These are phyloP conservation scores for Pachymerium ferrugineum DNA, from an alignment of 2,888 invertebrate species.

Conservation along the genomic window DNA sequence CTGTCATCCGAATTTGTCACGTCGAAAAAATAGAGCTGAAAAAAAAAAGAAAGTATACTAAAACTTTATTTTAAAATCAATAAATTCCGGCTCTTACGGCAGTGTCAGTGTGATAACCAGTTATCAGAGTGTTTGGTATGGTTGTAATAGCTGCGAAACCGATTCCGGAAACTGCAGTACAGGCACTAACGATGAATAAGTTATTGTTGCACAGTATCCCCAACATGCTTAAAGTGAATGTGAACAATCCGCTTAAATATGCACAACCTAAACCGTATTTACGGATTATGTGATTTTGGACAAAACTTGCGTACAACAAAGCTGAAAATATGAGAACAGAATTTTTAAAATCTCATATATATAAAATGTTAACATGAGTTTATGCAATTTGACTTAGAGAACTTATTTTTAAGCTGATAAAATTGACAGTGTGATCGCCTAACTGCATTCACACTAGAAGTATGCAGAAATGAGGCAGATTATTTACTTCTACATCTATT, in stretches of 20 bases:
- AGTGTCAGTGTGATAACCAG: constrained; percentile 41
- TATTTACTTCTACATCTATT: too few relatives aligned
- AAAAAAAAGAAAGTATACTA: background rate
- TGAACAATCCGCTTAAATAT: constrained; percentile 42
- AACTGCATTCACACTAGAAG: too few relatives aligned
- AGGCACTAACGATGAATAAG: constrained; percentile 40
- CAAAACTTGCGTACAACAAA: constrained; percentile 41
- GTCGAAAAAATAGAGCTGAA: constrained; percentile 46
- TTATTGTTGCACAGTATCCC: constrained; percentile 40
- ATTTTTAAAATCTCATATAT: background rate
- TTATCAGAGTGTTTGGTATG: constrained; percentile 43
- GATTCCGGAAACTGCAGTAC: constrained; percentile 43
- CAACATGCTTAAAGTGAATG: constrained; percentile 42
- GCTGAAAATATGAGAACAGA: constrained; percentile 39
- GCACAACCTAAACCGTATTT: constrained; percentile 40
- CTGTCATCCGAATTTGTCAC: constrained; percentile 28
- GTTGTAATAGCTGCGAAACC: constrained; percentile 43
- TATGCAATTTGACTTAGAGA: too few relatives aligned
- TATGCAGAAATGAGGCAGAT: too few relatives aligned
- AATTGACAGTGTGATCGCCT: too few relatives aligned
- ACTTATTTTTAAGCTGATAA: too few relatives aligned
- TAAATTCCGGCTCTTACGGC: too few relatives aligned
- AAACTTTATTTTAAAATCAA: background rate
- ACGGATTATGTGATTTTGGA: constrained; percentile 41
- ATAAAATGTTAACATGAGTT: too few relatives aligned